phyloP scores from a whole-genome alignment of 2,113 vertebrate species.

The Anguilla japonica region DNA sequence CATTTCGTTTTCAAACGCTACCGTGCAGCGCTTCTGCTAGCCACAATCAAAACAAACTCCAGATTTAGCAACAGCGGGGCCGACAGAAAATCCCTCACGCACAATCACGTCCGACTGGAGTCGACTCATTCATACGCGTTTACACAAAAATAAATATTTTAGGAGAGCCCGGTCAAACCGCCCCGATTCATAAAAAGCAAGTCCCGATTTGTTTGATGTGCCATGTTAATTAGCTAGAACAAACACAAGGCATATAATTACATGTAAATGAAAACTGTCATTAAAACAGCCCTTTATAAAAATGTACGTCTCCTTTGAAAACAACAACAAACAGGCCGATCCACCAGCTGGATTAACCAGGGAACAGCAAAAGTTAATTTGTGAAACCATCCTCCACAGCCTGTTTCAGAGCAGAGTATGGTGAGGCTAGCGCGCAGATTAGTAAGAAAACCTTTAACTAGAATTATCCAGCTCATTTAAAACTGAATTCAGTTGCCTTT shows the following conservation, averaged over 20 bases:
- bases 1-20: not conserved
- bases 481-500: slow-evolving; percentile 37
- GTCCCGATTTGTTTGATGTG: not conserved
- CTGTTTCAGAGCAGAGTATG: not conserved
- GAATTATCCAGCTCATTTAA: slow-evolving; percentile 28
- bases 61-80: no score
- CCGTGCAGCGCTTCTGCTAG: no score
- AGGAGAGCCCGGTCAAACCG: not conserved
- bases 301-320: not conserved
- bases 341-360: not conserved
- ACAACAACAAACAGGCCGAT: not conserved
- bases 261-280: no score
- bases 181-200: not conserved
- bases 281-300: no score
- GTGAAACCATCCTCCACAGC: not conserved
- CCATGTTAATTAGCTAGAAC: not conserved
- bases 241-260: not conserved
- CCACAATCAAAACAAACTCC: no score
- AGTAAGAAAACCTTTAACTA: not conserved
- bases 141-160: not conserved
- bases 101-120: not conserved
- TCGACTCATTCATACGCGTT: not conserved
- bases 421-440: not conserved
- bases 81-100: not conserved
- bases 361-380: not conserved